A percentile compares a stretch with the other conserved stretches of the same genome.
Evolutionary conservation across 1,140 invertebrate genomes (phyloP).

Genomic region (Nixonia krombeini): DNA sequence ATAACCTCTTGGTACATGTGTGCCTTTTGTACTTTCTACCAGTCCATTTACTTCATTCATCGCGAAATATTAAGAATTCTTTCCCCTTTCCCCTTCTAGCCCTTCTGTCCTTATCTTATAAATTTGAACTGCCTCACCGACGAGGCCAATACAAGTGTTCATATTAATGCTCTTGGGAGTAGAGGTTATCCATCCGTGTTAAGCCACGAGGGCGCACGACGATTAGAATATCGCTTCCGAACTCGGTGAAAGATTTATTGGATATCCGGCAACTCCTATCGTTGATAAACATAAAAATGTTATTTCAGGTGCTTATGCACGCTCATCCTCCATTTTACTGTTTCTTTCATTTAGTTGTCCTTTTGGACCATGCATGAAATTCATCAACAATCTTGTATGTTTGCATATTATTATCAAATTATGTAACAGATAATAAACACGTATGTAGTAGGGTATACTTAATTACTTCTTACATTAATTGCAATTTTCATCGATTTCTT

Average conservation of each 20-base stretch:
- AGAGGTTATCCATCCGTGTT: slow-evolving; percentile 34
- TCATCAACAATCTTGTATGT: neutral
- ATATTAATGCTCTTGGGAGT: slow-evolving; percentile 13
- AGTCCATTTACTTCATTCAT: slow-evolving; percentile 1
- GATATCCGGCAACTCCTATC: slow-evolving; percentile 18
- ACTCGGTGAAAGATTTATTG: slow-evolving; percentile 31
- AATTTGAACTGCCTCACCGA: slow-evolving; percentile 13
- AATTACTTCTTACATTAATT: neutral
- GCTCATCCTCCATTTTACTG: too few species aligned
- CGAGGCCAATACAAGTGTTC: slow-evolving; percentile 1
- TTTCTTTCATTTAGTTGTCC: neutral
- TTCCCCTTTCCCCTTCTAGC: neutral
- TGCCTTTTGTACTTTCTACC: neutral
- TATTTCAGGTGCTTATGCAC: too few species aligned
- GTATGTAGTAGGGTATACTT: too few species aligned
- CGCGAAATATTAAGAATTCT: neutral
- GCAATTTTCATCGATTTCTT: too few species aligned
- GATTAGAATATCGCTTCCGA: slow-evolving; percentile 27
- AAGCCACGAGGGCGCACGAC: slow-evolving; percentile 18
- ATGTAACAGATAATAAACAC: neutral
- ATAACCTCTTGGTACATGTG: neutral
- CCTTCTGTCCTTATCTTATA: slow-evolving; percentile 20
- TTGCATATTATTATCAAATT: neutral
- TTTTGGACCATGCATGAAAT: neutral
- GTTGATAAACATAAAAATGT: slow-evolving; percentile 33